Base-by-base conservation (phyloP, 2,888 invertebrate species). In the Pammene fasciana region DNA sequence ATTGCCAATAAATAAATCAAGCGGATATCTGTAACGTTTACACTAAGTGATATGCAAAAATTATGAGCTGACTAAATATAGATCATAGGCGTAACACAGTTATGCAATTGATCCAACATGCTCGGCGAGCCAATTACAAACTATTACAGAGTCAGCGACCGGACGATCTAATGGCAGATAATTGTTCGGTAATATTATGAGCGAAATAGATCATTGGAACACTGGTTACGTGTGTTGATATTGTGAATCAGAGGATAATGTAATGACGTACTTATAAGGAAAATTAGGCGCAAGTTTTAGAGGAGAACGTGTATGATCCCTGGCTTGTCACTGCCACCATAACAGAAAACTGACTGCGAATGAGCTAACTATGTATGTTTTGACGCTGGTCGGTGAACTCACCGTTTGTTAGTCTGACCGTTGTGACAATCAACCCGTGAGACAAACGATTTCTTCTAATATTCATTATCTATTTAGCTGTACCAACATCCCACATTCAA, bases 161-260 rank as follows among this genome's bases (percentile, higher is more conserved):
- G 48, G 64, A 54, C 55, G 52, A 16, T 11, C 36, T 57, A 52
- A 68, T 59, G 45, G 59, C 57, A 65, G 18, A 50, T 68, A 65
- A 65, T 68, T 68, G 57, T 38, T 60, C 48, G 52, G 59, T 66
- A 70, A 71, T 72, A 62, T 71, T 66, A 60, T 62, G 68, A 64
- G 41, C 43, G 18, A 48, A 62, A 55, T 45, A 8, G 62, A 65
- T 52, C 55, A 64, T n/a, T 52, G 18, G 48, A 55, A 38, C 38
- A 48, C 14, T 56, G 54, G 34, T 64, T 45, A 64, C 45, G 64
- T 43, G 13, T 54, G 54, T 55, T 54, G 26, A 50, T 62, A 62
- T 62, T 52, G 10, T 38, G 38, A n/a, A 8, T 10, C 18, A 50
- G 14, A 38, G 10, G 36, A 61, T 14, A 60, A 36, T 16, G 14